Conservation (phyloP, 2,888 invertebrate genomes). For the Hoplodrina ambigua region DNA sequence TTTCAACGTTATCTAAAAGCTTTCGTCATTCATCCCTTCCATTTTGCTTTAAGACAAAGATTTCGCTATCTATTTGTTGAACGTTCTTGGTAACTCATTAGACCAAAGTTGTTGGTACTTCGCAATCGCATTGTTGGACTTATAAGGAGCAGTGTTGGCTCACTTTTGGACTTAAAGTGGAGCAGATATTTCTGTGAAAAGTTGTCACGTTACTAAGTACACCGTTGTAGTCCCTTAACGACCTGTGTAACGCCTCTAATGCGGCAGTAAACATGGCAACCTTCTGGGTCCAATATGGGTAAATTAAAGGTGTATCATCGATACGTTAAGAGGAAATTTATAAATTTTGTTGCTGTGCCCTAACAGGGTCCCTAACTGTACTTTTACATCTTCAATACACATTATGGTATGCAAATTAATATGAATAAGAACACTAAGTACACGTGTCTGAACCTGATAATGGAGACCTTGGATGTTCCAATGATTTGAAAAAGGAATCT, state of each 20-base stretch:
- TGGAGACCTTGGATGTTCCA: background rate
- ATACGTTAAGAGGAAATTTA: too few species aligned
- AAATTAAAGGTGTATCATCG: too few species aligned
- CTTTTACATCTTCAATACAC: too few species aligned
- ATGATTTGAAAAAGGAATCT: background rate
- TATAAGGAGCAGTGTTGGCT: slow-evolving; percentile 48
- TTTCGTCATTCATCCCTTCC: slow-evolving; percentile 42
- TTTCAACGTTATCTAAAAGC: slow-evolving; percentile 39
- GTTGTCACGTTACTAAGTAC: background rate
- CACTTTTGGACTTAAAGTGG: slow-evolving; percentile 20
- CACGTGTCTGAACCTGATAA: too few species aligned
- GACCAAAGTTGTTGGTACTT: slow-evolving; percentile 52
- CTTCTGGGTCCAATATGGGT: too few species aligned
- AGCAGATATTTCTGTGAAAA: slow-evolving; percentile 19
- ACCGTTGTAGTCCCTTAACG: too few species aligned
- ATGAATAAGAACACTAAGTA: too few species aligned
- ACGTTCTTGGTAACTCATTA: slow-evolving; percentile 52
- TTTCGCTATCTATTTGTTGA: slow-evolving; percentile 35
- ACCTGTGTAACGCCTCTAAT: too few species aligned
- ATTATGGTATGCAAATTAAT: too few species aligned
- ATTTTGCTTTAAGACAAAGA: slow-evolving; percentile 37
- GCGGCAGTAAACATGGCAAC: too few species aligned
- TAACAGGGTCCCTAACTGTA: too few species aligned
- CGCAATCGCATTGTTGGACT: slow-evolving; percentile 54
- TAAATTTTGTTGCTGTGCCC: too few species aligned